Base-by-base conservation (phyloP, 2,888 invertebrate species). In the Thecocarcelia acutangulata region DNA sequence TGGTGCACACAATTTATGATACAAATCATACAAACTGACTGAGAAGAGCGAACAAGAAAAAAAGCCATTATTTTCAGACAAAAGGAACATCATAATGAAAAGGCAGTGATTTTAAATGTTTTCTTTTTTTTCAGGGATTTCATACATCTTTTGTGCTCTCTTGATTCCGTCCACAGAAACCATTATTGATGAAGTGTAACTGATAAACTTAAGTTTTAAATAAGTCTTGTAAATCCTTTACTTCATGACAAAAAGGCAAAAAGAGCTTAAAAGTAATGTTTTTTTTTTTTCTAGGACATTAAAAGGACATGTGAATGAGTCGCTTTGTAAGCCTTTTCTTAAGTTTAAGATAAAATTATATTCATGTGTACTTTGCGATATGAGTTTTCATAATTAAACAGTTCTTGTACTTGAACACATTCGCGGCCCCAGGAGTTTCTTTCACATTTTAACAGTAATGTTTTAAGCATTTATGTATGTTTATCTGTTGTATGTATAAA, bases 171-270 rank as follows among this genome's bases (percentile, higher is more conserved):
- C 24, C 40, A 54, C 63, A 64, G 33, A 54, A n/a, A 12, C 21
- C 54, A 37, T 50, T 48, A 74, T 40, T 64, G 64, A 74, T 64
- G 64, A 56, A 64, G 64, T 64, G 66, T 66, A 42, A 50, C 50
- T 19, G 68, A 69, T 76, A 76, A 61, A 69, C 52, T 69, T 76
- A 59, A 76, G 76, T 69, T 76, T 37, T 33, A 33, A 76, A 46
- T 44, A 61, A 46, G 58, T 50, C 37, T n/a, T 46, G 5, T 6
- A 33, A 33, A 33, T 8, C 33, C 1, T 33, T 6, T 24, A 24
- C 5, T 3, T 24, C 24, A 24, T 24, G 24, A 24, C 24, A 24
- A 24, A 24, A 24, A 24, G 24, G n/a, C n/a, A 24, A 24, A 24
- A 24, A 24, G 24, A 24, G 24, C 24, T n/a, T n/a, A n/a, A 3